Conservation (phyloP, 2,113 vertebrate species). For the Ophiodon elongatus region DNA sequence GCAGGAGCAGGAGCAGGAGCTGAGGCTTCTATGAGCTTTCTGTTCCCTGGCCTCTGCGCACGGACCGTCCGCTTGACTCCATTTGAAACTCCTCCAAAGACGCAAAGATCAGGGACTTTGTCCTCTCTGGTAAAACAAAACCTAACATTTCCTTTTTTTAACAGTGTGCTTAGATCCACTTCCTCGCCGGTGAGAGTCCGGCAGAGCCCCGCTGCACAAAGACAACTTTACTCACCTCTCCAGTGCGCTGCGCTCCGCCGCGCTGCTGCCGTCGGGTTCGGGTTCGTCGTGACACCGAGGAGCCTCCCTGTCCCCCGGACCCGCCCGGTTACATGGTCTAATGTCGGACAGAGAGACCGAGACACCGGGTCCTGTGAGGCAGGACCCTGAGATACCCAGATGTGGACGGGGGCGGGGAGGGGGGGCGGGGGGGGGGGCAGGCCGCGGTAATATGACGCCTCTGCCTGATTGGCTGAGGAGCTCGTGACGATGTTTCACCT, state of each 20-base stretch:
- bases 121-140: no score
- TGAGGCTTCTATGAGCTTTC: no score
- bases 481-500: not conserved
- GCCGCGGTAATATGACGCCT: constrained; percentile 39
- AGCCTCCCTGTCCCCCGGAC: constrained; percentile 7
- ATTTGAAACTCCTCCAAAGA: no score
- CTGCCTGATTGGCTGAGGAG: constrained; percentile 9
- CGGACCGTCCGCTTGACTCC: no score
- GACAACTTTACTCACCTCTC: not conserved
- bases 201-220: not conserved
- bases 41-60: no score
- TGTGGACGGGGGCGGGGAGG: not conserved
- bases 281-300: constrained; percentile 30
- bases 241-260: no score
- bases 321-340: constrained; percentile 44
- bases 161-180: no score
- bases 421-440: no score
- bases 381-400: not conserved
- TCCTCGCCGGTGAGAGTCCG: no score
- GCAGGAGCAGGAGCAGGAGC: no score
- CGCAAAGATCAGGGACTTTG: no score
- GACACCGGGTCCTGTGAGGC: not conserved
- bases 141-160: no score
- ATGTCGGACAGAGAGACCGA: not conserved
- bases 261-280: not conserved